Conservation (phyloP, 2,113 vertebrate species). For the Pteropus alecto region DNA sequence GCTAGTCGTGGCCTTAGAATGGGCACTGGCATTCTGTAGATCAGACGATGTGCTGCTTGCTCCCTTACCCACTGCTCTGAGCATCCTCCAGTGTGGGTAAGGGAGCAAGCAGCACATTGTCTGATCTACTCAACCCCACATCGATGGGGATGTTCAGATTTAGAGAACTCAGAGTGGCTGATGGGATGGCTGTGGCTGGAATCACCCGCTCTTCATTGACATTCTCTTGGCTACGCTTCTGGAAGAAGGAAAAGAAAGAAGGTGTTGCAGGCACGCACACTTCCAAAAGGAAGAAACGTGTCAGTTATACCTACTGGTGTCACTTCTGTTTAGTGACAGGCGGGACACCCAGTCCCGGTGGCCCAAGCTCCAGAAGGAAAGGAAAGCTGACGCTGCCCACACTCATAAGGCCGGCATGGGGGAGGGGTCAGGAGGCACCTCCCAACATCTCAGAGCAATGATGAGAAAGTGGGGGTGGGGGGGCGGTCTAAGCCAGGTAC, state of each 20-base stretch:
- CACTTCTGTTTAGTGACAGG: slow-evolving; percentile 53
- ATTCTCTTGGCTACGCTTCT: neutral
- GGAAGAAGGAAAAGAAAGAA: slow-evolving; percentile 38
- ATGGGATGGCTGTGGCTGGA: neutral
- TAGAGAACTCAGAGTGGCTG: neutral
- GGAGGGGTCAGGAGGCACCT: neutral
- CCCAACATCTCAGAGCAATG: neutral
- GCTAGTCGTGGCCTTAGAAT: neutral
- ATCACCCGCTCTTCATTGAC: slow-evolving; percentile 14
- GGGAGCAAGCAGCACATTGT: neutral
- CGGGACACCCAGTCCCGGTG: slow-evolving; percentile 29
- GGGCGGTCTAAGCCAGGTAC: fast-evolving
- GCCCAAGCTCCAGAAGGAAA: slow-evolving; percentile 34
- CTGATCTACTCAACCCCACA: neutral
- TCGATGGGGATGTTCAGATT: neutral
- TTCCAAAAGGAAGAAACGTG: slow-evolving; percentile 63
- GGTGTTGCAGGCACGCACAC: slow-evolving; percentile 44
- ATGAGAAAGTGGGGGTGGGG: neutral
- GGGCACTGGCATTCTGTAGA: neutral
- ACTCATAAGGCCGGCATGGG: neutral
- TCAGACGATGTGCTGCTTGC: too few species aligned
- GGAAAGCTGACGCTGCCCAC: neutral
- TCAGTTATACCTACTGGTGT: slow-evolving; percentile 61
- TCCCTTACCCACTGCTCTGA: neutral
- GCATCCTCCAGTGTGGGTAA: neutral